These are phyloP conservation scores for Sebastes matsubarae DNA, from an alignment of 2,797 vertebrate genomes.

Conservation along the genomic window DNA sequence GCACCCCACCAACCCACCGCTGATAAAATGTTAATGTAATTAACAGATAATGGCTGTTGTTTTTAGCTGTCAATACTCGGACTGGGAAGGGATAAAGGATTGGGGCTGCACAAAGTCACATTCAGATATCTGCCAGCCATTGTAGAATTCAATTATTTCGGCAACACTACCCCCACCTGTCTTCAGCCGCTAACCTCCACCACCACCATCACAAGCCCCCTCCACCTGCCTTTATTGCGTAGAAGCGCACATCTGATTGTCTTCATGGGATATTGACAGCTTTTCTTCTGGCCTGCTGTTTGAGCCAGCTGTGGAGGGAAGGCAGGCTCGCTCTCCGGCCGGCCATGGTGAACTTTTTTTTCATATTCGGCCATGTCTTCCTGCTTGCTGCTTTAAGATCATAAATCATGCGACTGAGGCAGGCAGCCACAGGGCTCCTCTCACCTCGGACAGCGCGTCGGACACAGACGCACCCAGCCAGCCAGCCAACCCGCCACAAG, in stretches of 20 bases:
- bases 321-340: conserved; percentile 18
- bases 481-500: conserved; percentile 68
- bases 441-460: conserved; percentile 75
- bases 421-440: conserved; percentile 73
- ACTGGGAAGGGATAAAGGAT: conserved; percentile 85
- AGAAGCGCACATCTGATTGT: conserved; percentile 46
- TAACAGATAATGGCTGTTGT: conserved; percentile 91
- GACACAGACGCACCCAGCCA: conserved; percentile 58
- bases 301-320: conserved; percentile 3
- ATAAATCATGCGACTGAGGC: conserved; percentile 83
- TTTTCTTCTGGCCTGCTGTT: conserved; percentile 26
- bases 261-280: conserved; percentile 57
- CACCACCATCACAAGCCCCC: conserved; percentile 32
- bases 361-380: conserved; percentile 61
- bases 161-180: conserved; percentile 75
- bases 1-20: conserved; percentile 71
- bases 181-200: conserved; percentile 64
- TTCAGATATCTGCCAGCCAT: conserved; percentile 88
- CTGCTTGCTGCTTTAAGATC: conserved; percentile 52
- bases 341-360: conserved; percentile 64
- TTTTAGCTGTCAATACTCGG: conserved; percentile 88
- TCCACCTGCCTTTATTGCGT: conserved; percentile 46
- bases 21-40: conserved; percentile 93
- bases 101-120: conserved; percentile 86
- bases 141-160: conserved; percentile 88